Evolutionary conservation across 2,113 vertebrate species (phyloP).

Genomic region (Pleuronectes platessa): DNA sequence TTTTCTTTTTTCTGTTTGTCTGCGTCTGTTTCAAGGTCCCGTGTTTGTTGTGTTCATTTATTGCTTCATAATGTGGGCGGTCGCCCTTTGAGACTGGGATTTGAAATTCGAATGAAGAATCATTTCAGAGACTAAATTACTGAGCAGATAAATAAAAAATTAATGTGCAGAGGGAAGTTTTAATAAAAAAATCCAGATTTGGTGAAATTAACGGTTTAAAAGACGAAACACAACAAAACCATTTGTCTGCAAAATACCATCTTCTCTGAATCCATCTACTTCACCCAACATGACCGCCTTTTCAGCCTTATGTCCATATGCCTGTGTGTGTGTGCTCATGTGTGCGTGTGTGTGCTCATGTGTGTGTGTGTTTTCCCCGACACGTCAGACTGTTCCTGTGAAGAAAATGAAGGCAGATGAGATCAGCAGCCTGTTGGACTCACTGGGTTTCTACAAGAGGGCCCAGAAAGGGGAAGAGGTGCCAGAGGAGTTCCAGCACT

Average conservation of each 20-base stretch:
- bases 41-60: constrained; percentile 21
- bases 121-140: constrained; percentile 11
- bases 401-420: constrained; percentile 83
- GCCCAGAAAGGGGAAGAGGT: constrained; percentile 85
- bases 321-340: too few species aligned
- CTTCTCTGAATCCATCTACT: too few species aligned
- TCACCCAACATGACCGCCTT: too few species aligned
- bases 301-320: too few species aligned
- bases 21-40: neutral
- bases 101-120: constrained; percentile 25
- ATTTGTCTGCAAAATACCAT: too few species aligned
- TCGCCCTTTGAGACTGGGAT: constrained; percentile 9
- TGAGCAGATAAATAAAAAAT: neutral
- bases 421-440: constrained; percentile 83
- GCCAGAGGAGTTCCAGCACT: constrained; percentile 82
- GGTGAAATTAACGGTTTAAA: neutral
- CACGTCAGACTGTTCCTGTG: constrained; percentile 76
- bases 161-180: neutral
- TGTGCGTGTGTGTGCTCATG: neutral
- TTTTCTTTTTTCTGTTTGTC: neutral
- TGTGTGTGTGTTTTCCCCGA: constrained; percentile 13
- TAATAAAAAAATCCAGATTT: neutral
- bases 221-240: too few species aligned
- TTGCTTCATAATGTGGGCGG: constrained; percentile 22
- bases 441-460: constrained; percentile 84